Base-by-base conservation (phyloP, 64 coral and sea anemone species). In the Pocillopora verrucosa region DNA sequence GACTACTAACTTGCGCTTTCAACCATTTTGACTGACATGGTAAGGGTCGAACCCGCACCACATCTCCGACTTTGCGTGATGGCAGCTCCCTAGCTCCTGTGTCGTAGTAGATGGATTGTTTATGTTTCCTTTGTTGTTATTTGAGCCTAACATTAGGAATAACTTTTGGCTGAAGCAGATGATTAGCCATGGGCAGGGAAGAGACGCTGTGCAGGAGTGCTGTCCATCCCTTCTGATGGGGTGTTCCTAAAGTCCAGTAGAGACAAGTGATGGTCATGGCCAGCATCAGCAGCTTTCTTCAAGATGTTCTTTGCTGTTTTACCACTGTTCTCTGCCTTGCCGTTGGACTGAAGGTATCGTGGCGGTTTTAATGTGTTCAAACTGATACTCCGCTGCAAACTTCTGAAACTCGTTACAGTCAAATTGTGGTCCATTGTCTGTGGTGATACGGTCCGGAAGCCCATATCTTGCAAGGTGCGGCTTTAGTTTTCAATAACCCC, bases 341-440 rank as follows among this genome's bases (percentile, higher is more conserved):
- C 75, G 38, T 92, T 92, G 16, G 90, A 80, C 60, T 70, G 90
- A 5, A 75, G 72, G 72, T 92, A 72, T 34, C 20, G 62, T 11
- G 90, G 90, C 2, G 83, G 87, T 92, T 38, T 75, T 87, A 51
- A 86, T 41, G 61, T 92, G 83, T 72, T 92, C 83, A 61, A 92
- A 85, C 11, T 78, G 58, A 35, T 79, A 92, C 4, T 34, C 58
- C 15, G 87, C 75, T 17, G 85, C n/a, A 70, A 92, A 92, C 4
- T 79, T 65, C 25, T 88, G n/a, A 20, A 92, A 92, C 69, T 90
- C 87, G 60, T 6, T 63, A 34, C 63, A 61, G 15, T 80, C 60
- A 65, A 86, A 89, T 17, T 93, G 65, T 2, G 78, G 88, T 13
- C 79, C 64, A 36, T 90, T 90, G 79, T 82, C 88, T 15, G 88